phyloP scores from a whole-genome alignment of 2,888 invertebrate genomes.

The Pandemis corylana region DNA sequence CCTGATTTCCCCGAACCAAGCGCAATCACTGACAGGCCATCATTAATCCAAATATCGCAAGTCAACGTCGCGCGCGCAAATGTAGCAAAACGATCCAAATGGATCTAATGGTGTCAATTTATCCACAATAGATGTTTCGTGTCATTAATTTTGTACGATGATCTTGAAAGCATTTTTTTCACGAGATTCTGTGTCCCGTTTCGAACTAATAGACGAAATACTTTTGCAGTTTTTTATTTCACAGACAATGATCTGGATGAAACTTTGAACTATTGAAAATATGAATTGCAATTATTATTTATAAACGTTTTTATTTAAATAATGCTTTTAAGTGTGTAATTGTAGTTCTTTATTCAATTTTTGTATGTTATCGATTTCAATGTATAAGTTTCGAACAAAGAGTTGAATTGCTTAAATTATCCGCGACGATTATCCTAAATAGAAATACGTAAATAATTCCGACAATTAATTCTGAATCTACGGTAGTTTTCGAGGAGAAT shows the following conservation, averaged over 20 bases:
- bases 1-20: constrained; percentile 1
- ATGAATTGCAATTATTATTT: background rate
- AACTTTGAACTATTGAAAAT: background rate
- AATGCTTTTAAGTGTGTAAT: background rate
- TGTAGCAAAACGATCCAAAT: constrained; percentile 53
- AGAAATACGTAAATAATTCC: no score
- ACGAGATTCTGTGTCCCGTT: constrained; percentile 1
- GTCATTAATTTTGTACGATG: constrained; percentile 31
- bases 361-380: background rate
- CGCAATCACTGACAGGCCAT: constrained; percentile 45
- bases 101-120: constrained; percentile 25
- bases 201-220: background rate
- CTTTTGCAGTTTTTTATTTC: background rate
- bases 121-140: constrained; percentile 21
- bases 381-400: background rate
- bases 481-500: background rate
- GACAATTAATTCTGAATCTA: no score
- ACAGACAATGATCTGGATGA: background rate
- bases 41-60: constrained; percentile 70
- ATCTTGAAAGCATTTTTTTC: constrained; percentile 10
- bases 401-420: background rate
- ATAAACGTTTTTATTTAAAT: background rate
- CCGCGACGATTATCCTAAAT: no score
- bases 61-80: constrained; percentile 58
- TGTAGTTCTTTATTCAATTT: background rate